These are phyloP conservation scores for Sebastes fasciatus DNA, from an alignment of 2,113 vertebrate genomes.

Conservation along the genomic window DNA sequence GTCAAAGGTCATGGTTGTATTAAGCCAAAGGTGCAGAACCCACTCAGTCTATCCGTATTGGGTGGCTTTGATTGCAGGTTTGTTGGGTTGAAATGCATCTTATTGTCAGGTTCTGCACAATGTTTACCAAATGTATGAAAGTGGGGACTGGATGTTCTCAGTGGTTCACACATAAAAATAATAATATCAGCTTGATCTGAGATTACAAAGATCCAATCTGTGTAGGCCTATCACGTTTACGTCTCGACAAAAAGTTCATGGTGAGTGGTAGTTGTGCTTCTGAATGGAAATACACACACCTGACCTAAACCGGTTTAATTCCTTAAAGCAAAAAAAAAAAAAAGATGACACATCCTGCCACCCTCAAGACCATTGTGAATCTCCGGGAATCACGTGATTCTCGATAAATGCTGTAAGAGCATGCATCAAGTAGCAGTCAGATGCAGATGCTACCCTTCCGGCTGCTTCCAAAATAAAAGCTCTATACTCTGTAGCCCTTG, in stretches of 20 bases:
- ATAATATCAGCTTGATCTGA: not conserved
- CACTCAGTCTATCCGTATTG: too few species aligned
- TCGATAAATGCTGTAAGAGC: not conserved
- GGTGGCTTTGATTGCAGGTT: too few species aligned
- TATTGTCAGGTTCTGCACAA: not conserved
- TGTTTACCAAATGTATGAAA: not conserved
- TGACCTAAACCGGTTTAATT: not conserved
- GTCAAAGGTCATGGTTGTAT: too few species aligned
- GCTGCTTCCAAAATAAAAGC: conserved; percentile 44
- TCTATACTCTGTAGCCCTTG: not conserved
- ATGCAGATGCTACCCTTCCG: not conserved
- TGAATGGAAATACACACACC: not conserved
- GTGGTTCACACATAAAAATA: not conserved
- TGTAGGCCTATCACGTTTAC: too few species aligned
- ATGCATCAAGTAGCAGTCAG: accelerated
- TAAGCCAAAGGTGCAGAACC: too few species aligned
- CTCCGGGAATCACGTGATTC: conserved; percentile 47
- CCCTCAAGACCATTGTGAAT: not conserved
- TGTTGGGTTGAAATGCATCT: not conserved
- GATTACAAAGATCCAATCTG: not conserved
- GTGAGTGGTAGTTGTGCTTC: not conserved
- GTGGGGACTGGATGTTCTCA: not conserved
- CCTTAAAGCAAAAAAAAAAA: too few species aligned
- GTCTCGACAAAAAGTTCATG: not conserved
- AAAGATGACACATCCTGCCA: not conserved